phyloP scores from a whole-genome alignment of 23 tunicate genomes.

The Styela plicata region DNA sequence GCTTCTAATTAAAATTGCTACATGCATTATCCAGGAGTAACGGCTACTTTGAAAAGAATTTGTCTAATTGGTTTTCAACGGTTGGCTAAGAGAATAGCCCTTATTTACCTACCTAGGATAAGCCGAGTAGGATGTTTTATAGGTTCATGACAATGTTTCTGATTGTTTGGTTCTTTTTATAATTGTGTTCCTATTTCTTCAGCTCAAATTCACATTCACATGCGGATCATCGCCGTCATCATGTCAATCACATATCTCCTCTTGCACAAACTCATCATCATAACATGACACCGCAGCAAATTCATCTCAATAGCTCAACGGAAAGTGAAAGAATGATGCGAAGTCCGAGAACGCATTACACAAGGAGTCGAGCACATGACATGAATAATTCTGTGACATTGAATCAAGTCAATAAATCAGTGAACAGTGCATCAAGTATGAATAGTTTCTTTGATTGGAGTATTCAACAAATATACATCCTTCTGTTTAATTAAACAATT shows the following conservation, averaged over 20 bases:
- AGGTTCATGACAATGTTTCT: too few species aligned
- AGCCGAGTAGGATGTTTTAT: too few species aligned
- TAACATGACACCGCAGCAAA: conserved; percentile 4
- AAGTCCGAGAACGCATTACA: conserved; percentile 11
- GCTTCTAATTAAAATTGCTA: too few species aligned
- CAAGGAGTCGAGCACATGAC: conserved; percentile 20
- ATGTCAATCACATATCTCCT: conserved; percentile 27
- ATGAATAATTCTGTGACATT: conserved; percentile 57
- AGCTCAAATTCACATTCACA: conserved; percentile 17
- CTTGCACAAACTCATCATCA: conserved; percentile 14
- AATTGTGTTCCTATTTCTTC: too few species aligned
- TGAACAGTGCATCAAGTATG: conserved; percentile 71
- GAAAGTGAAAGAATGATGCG: conserved; percentile 4
- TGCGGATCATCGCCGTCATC: conserved; percentile 31
- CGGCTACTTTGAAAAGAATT: too few species aligned
- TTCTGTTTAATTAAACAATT: too few species aligned
- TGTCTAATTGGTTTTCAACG: too few species aligned
- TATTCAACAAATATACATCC: too few species aligned
- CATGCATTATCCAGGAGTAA: too few species aligned
- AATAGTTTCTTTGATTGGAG: not conserved
- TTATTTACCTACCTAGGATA: too few species aligned
- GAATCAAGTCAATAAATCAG: conserved; percentile 81
- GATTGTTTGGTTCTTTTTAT: too few species aligned
- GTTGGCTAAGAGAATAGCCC: too few species aligned
- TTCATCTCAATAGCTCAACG: conserved; percentile 6